These are phyloP conservation scores for Menura novaehollandiae DNA, from an alignment of 2,113 vertebrate species.

Conservation along the genomic window DNA sequence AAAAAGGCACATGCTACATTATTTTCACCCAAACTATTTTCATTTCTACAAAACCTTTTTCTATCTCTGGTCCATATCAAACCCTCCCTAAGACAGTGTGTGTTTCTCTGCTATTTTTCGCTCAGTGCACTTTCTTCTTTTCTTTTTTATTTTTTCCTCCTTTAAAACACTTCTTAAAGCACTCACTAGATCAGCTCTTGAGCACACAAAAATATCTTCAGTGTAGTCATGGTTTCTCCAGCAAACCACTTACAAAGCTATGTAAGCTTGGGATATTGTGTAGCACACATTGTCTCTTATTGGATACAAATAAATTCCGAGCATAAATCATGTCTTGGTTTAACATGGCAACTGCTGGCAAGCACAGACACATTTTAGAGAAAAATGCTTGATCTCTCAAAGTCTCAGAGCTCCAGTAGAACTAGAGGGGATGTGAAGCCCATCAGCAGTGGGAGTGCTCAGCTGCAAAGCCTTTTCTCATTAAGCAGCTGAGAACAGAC, in stretches of 20 bases:
- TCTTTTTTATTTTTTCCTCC: background rate
- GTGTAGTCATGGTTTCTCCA: background rate
- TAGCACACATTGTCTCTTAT: background rate
- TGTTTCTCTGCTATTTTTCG: background rate
- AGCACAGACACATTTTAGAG: background rate
- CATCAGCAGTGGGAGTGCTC: background rate
- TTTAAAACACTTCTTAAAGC: background rate
- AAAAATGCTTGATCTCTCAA: background rate
- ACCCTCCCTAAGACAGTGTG: background rate
- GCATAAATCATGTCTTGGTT: background rate
- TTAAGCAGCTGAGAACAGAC: background rate
- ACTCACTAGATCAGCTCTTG: background rate
- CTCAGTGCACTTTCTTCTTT: background rate
- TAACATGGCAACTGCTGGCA: background rate
- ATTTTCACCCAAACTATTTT: background rate
- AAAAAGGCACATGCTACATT: background rate
- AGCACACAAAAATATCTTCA: background rate
- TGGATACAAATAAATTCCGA: background rate
- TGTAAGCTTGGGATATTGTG: background rate
- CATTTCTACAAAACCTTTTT: background rate
- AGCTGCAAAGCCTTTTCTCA: background rate
- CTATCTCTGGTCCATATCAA: background rate
- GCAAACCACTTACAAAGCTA: background rate
- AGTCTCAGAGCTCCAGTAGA: background rate
- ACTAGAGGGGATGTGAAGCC: background rate